These are phyloP conservation scores for Microcebus jonahi DNA, from an alignment of 2,113 vertebrate species.

Conservation along the genomic window DNA sequence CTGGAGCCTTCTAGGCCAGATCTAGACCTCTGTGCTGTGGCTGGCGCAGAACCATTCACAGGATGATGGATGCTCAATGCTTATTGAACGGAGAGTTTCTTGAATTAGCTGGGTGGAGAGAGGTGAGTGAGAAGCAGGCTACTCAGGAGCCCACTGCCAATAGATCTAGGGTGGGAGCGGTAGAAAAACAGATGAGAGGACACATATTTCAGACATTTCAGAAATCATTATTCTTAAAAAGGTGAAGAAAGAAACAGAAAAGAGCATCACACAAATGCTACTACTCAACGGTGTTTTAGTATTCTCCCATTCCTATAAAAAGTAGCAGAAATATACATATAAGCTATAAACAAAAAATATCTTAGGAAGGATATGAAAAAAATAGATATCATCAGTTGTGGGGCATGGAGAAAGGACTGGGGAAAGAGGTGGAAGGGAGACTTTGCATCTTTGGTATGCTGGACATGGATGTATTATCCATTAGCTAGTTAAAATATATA, in stretches of 20 bases:
- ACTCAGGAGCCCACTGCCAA: not conserved
- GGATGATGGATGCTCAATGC: not conserved
- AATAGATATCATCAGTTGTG: not conserved
- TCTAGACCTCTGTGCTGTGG: not conserved
- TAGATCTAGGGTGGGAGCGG: not conserved
- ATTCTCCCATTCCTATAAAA: not conserved
- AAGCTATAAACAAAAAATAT: not conserved
- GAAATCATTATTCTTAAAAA: slow-evolving; percentile 19
- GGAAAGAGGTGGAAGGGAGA: not conserved
- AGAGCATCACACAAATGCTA: not conserved
- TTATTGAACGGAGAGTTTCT: not conserved
- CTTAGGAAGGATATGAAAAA: not conserved
- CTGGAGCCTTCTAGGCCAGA: not conserved
- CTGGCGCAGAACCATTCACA: not conserved
- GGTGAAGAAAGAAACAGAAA: not conserved
- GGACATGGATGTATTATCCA: not conserved
- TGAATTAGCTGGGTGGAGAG: not conserved
- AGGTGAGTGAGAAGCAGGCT: not conserved
- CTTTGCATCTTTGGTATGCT: not conserved
- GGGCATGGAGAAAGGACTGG: not conserved
- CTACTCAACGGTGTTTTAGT: not conserved
- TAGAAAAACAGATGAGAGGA: not conserved
- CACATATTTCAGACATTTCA: not conserved
- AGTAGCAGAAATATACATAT: not conserved
- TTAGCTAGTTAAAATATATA: not conserved